phyloP scores from a whole-genome alignment of 2,797 vertebrate species.

The Gymnoscopelus microlampas region DNA sequence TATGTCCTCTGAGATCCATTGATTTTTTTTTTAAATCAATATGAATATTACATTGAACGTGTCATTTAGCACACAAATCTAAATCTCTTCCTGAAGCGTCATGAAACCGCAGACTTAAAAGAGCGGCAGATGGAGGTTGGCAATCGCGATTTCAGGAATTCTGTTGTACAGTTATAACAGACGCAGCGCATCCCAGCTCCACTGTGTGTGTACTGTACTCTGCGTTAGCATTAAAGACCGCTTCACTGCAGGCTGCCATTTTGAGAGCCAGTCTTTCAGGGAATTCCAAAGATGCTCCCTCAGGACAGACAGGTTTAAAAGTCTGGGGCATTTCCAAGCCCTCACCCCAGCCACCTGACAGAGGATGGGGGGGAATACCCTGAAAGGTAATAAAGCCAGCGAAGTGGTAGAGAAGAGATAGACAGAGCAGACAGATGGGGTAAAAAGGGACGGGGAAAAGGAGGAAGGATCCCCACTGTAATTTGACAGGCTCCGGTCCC shows the following conservation, averaged over 20 bases:
- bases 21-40: slow-evolving; percentile 11
- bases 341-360: background rate
- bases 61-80: slow-evolving; percentile 34
- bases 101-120: slow-evolving; percentile 13
- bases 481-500: slow-evolving; percentile 68
- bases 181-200: slow-evolving; percentile 27
- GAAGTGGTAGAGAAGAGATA: slow-evolving; percentile 24
- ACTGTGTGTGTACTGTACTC: background rate
- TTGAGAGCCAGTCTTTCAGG: slow-evolving; percentile 53
- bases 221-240: too few species aligned
- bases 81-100: background rate
- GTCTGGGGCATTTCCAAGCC: background rate
- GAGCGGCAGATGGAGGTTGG: slow-evolving; percentile 11
- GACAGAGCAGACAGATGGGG: slow-evolving; percentile 46
- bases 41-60: background rate
- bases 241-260: slow-evolving; percentile 44
- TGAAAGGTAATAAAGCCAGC: too few species aligned
- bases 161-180: background rate
- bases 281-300: slow-evolving; percentile 43
- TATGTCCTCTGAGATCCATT: slow-evolving; percentile 45
- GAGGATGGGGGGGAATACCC: background rate
- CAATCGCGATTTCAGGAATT: background rate
- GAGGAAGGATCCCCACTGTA: slow-evolving; percentile 64
- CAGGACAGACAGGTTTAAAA: slow-evolving; percentile 3
- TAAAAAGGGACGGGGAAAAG: slow-evolving; percentile 39